Conservation (phyloP, 2,797 vertebrate species). For the Melanotaenia trifasciata region DNA sequence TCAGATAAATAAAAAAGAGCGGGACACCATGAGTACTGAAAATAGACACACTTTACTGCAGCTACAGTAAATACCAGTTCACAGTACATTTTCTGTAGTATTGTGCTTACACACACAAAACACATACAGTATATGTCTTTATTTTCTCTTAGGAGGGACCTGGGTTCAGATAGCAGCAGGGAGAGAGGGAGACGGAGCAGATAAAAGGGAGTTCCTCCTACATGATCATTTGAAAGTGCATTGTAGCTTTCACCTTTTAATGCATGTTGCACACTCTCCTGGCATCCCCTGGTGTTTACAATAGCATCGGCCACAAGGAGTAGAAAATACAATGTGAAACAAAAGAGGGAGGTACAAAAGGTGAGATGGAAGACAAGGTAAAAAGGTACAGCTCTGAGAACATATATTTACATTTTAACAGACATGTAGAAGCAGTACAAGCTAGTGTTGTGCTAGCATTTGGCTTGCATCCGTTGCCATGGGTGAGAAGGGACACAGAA, state of each 20-base stretch:
- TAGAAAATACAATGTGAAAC: slow-evolving; percentile 59
- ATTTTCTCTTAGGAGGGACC: slow-evolving; percentile 47
- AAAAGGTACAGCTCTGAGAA: slow-evolving; percentile 51
- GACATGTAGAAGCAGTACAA: slow-evolving; percentile 73
- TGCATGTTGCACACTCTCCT: slow-evolving; percentile 40
- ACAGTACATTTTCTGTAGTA: slow-evolving; percentile 42
- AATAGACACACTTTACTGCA: slow-evolving; percentile 73
- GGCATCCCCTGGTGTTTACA: slow-evolving; percentile 57
- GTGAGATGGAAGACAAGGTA: slow-evolving; percentile 46
- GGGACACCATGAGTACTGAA: slow-evolving; percentile 47
- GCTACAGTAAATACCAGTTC: slow-evolving; percentile 55
- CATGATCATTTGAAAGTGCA: slow-evolving; percentile 30
- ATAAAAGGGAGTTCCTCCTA: slow-evolving; percentile 53
- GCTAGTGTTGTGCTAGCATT: slow-evolving; percentile 56
- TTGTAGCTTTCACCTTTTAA: slow-evolving; percentile 37
- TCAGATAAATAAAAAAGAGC: slow-evolving; percentile 3
- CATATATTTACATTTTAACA: slow-evolving; percentile 69
- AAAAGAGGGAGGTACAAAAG: slow-evolving; percentile 62
- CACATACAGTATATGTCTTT: slow-evolving; percentile 11
- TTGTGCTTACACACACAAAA: slow-evolving; percentile 51
- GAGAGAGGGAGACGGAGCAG: slow-evolving; percentile 57
- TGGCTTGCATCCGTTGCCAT: slow-evolving; percentile 66
- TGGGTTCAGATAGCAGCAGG: slow-evolving; percentile 52
- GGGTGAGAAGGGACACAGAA: background rate
- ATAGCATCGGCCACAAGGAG: slow-evolving; percentile 30